Evolutionary conservation across 2,888 invertebrate species (phyloP), one percentile per base, ranked within the genome.

Genomic region (Hyppa rectilinea): DNA sequence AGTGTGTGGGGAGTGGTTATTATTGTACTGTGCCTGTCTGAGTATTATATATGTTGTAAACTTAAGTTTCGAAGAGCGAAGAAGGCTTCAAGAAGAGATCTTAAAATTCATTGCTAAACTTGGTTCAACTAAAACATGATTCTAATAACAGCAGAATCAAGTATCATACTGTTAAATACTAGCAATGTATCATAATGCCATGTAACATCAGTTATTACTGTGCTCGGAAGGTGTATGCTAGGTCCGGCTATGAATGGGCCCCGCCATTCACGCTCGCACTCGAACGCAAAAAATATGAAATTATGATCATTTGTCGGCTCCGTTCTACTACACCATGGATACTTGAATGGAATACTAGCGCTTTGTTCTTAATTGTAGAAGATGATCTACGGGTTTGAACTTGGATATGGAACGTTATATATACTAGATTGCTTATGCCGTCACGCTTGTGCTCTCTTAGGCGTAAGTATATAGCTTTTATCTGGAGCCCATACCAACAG

Each of bases 271-370:
- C 23, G 69, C 61, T 56, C 58, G 34, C 52, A 36, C 17, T 12
- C n/a, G 31, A 20, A 47, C 52, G 75, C 61, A 78, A 80, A 80
- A 78, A 74, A 80, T 69, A 65, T 73, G 14, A 79, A 79, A 79
- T 79, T 34, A 70, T 75, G 43, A 69, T 58, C 40, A 74, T 63
- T 68, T 40, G 60, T 58, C 50, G 23, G 64, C 45, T 36, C n/a
- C 60, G 59, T 58, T 60, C 36, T 53, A 74, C 55, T 49, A n/a
- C 61, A 36, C 34, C 70, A 31, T 74, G 63, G 38, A 38, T 26
- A 40, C 43, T 43, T 62, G 64, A 79, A 65, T 62, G 74, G 55
- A 31, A n/a, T 43, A 29, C 53, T 26, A 47, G 43, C 23, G 40
- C 34, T 50, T 43, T 47, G 26, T 47, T 50, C 49, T 38, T 36